phyloP scores from a whole-genome alignment of 2,888 invertebrate species.

The Oscheius sp. region DNA sequence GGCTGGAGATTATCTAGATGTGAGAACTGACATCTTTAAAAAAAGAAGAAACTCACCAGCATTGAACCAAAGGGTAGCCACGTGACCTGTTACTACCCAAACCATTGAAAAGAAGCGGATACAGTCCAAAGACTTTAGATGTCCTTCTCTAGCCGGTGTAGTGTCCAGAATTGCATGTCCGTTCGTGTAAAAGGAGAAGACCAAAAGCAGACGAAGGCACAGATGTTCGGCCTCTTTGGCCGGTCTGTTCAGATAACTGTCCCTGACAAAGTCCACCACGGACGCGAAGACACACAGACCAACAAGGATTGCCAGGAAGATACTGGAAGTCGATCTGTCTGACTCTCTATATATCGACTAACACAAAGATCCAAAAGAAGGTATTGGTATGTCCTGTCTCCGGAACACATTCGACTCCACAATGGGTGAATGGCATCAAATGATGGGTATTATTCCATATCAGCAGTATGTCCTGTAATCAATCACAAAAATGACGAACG shows the following conservation, averaged over 20 bases:
- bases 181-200: constrained; percentile 50
- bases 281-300: constrained; percentile 28
- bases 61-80: background rate
- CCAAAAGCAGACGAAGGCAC: constrained; percentile 34
- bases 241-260: constrained; percentile 33
- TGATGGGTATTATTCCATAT: constrained; percentile 32
- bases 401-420: constrained; percentile 32
- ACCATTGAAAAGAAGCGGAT: constrained; percentile 56
- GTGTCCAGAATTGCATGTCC: constrained; percentile 40
- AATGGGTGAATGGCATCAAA: constrained; percentile 32
- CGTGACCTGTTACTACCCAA: constrained; percentile 55
- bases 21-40: background rate
- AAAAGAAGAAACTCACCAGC: background rate
- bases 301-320: constrained; percentile 31
- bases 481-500: constrained; percentile 30
- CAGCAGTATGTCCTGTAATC: constrained; percentile 35
- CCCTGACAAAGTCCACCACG: constrained; percentile 38
- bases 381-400: constrained; percentile 29
- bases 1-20: constrained; percentile 2
- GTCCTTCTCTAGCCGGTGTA: constrained; percentile 41
- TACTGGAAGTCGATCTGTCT: constrained; percentile 21
- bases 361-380: constrained; percentile 40
- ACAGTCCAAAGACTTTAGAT: constrained; percentile 53
- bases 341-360: background rate
- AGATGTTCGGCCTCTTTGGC: constrained; percentile 31